Base-by-base conservation (phyloP, 1,140 invertebrate genomes). In the Drosophila arawakana region DNA sequence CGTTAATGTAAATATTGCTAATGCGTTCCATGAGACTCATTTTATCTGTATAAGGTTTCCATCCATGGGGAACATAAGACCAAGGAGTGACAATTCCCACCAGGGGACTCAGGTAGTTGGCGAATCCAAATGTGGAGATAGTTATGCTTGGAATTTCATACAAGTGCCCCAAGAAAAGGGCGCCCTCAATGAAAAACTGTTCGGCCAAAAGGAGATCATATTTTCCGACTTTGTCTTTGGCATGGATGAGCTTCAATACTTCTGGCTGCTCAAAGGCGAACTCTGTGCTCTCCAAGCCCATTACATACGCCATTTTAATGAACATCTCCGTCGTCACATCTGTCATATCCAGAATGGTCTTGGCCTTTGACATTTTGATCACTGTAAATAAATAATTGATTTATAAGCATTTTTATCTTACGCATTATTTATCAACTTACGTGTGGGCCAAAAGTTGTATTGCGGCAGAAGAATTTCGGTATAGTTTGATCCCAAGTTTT, bases 131-230 rank as follows among this genome's bases (percentile, higher is more conserved):
- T 4, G 91, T 91, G 2, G 80, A 79, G 7, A 79, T 54, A 0
- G 82, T 86, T 7, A 93, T 82, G 3, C 86, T 59, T 0, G 92
- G 92, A 3, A 93, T 91, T 21, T 93, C 77, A 47, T 93, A 93
- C 7, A 91, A 72, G 50, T 93, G 79, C 0, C 88, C 92, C 10
- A 93, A 77, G 8, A 90, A 88, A 3, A 93, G 73, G n/a, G 92
- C 80, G 0, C 92, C 83, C 69, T 93, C 93, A 52, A 92, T 91
- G 50, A 76, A 92, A 71, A 93, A 92, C 46, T 91, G 77, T 43
- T 93, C 92, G 0, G 83, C 76, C 44, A 94, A 67, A 0, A 93
- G 74, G 0, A 93, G 55, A 89, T 94, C 93, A 57, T 92, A 93
- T 49, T 92, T 83, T 7, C 89, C 77, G 1, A 84, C 67, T 5